phyloP scores from a whole-genome alignment of 2,113 vertebrate genomes.

The Sebastes fasciatus region DNA sequence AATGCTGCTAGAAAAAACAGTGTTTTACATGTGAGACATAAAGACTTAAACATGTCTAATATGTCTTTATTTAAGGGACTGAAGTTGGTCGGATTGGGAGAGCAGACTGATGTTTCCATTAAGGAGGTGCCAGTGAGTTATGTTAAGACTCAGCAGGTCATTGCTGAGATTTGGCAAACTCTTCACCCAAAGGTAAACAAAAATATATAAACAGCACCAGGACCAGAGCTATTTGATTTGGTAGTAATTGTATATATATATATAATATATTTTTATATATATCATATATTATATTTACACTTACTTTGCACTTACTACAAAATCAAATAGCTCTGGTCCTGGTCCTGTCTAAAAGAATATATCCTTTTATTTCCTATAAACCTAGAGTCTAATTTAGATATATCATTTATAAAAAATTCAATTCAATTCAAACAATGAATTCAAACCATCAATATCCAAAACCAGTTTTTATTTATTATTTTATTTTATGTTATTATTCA shows the following conservation, averaged over 20 bases:
- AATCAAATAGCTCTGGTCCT: too few relatives aligned
- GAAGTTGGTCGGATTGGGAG: slow-evolving; percentile 82
- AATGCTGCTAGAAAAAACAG: slow-evolving; percentile 5
- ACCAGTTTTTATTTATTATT: too few relatives aligned
- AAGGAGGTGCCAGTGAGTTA: slow-evolving; percentile 88
- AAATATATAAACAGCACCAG: neutral
- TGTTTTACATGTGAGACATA: neutral
- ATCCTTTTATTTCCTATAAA: too few relatives aligned
- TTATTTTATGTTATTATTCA: too few relatives aligned
- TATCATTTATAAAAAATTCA: neutral
- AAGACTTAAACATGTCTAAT: neutral
- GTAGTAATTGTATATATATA: neutral
- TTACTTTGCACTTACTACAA: too few relatives aligned
- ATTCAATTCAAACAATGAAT: neutral
- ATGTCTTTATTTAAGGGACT: slow-evolving; percentile 77
- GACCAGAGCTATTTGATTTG: neutral
- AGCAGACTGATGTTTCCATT: slow-evolving; percentile 67
- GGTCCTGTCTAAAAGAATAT: too few relatives aligned
- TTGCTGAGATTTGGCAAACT: slow-evolving; percentile 86
- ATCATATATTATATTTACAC: too few relatives aligned
- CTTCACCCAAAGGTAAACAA: slow-evolving; percentile 84
- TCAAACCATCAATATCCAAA: neutral
- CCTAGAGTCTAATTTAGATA: too few relatives aligned
- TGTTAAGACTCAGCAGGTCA: slow-evolving; percentile 77
- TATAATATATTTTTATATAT: too few relatives aligned